A percentile compares a stretch with the other conserved stretches of the same genome.
Conservation (phyloP, 1,140 invertebrate species). For the Musca domestica region DNA sequence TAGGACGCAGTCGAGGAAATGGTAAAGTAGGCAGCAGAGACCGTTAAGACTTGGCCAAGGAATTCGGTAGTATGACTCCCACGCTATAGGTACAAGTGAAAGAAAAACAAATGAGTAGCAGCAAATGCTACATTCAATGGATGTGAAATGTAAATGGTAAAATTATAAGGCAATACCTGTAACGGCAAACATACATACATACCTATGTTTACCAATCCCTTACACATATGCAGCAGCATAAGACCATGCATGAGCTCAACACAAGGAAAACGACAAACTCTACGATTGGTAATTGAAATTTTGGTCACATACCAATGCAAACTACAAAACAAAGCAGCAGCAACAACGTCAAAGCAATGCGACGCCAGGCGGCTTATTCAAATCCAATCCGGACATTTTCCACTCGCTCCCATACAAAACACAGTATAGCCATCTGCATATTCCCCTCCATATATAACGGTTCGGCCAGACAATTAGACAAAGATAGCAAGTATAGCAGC, state of each 20-base stretch:
- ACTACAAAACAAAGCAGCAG: conserved; percentile 27
- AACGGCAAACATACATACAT: too few relatives aligned
- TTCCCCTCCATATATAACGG: conserved; percentile 17
- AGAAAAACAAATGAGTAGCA: neutral
- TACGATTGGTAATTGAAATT: conserved; percentile 43
- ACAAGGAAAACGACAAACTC: conserved; percentile 18
- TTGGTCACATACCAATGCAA: conserved; percentile 51
- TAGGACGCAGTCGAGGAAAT: neutral
- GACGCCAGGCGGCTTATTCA: neutral
- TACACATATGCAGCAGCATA: neutral
- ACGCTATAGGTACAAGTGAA: neutral
- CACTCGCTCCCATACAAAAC: neutral
- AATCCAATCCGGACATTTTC: neutral
- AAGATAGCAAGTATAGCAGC: conserved; percentile 14
- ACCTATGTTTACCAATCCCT: too few relatives aligned
- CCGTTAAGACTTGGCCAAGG: neutral
- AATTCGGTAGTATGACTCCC: neutral
- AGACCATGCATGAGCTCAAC: neutral
- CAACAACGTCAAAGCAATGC: conserved; percentile 21
- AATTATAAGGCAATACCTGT: too few relatives aligned
- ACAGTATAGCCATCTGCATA: neutral
- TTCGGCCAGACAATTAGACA: conserved; percentile 5
- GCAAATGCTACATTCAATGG: neutral
- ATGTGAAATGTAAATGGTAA: neutral
- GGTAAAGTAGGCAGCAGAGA: too few relatives aligned